These are phyloP conservation scores for Dendrocincla fuliginosa DNA, from an alignment of 2,797 vertebrate genomes.

Conservation along the genomic window DNA sequence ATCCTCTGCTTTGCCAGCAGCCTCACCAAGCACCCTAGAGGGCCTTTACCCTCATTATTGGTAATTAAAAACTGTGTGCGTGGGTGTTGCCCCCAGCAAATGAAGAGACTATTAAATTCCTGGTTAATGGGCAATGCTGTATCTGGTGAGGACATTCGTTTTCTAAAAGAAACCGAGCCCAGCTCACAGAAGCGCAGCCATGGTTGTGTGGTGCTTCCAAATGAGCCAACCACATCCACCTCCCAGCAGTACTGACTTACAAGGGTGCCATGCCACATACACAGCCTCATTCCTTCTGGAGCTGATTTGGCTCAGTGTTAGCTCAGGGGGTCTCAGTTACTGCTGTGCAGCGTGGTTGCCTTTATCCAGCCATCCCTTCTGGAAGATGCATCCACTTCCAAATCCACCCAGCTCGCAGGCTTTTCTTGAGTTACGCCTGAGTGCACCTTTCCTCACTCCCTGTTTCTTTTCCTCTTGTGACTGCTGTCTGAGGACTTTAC, in stretches of 20 bases:
- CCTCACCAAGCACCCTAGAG: background rate
- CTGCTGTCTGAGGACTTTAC: background rate
- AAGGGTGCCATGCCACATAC: no score
- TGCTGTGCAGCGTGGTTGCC: background rate
- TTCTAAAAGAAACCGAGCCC: background rate
- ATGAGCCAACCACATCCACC: fast-evolving
- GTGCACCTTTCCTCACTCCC: background rate
- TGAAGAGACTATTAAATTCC: background rate
- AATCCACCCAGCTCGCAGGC: fast-evolving
- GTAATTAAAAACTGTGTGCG: background rate
- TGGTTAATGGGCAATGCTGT: background rate
- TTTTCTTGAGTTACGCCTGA: background rate
- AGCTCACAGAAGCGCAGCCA: background rate
- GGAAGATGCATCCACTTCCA: background rate
- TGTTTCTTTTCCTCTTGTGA: background rate
- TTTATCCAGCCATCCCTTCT: background rate
- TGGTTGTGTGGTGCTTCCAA: background rate
- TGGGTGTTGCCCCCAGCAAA: background rate
- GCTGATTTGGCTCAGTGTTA: background rate
- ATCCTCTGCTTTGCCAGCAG: fast-evolving
- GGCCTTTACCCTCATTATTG: background rate
- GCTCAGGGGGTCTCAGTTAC: background rate
- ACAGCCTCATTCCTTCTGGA: background rate
- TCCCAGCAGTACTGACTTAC: background rate
- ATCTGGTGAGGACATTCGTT: background rate